Conservation (phyloP, 2,888 invertebrate species). For the Cerceris ruficornis region DNA sequence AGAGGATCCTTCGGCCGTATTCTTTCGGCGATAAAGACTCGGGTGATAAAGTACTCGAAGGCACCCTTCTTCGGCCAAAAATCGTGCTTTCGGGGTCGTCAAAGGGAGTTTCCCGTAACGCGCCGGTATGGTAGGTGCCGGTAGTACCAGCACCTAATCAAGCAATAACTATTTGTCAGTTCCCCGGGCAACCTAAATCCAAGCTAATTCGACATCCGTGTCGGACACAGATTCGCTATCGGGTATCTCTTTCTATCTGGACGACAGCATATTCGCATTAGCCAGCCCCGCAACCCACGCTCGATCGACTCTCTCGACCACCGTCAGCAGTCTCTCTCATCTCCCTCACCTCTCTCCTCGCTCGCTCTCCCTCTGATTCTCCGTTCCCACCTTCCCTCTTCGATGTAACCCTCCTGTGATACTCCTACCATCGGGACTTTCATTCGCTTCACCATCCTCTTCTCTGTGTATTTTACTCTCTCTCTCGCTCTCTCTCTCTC, state of each 20-base stretch:
- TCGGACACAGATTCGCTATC: slow-evolving; percentile 82
- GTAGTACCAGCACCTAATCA: slow-evolving; percentile 78
- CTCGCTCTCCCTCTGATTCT: slow-evolving; percentile 10
- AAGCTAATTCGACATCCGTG: slow-evolving; percentile 82
- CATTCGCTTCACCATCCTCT: slow-evolving; percentile 40
- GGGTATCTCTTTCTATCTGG: slow-evolving; percentile 82
- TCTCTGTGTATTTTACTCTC: neutral
- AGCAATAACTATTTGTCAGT: slow-evolving; percentile 82
- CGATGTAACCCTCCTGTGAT: slow-evolving; percentile 36
- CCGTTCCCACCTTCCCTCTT: slow-evolving; percentile 25
- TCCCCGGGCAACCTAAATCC: slow-evolving; percentile 81
- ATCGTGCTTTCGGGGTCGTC: slow-evolving; percentile 14
- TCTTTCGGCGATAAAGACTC: slow-evolving; percentile 45
- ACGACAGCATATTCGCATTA: slow-evolving; percentile 82
- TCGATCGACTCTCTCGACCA: slow-evolving; percentile 79
- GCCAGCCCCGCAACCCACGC: slow-evolving; percentile 81
- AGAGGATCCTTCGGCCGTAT: slow-evolving; percentile 33
- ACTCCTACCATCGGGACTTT: slow-evolving; percentile 60
- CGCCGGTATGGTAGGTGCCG: slow-evolving; percentile 62
- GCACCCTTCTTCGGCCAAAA: slow-evolving; percentile 36
- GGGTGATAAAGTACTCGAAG: slow-evolving; percentile 48
- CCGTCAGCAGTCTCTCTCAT: slow-evolving; percentile 69
- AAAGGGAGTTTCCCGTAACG: slow-evolving; percentile 19
- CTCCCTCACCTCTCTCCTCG: slow-evolving; percentile 10
- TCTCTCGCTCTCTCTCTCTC: slow-evolving; percentile 20